Percentiles rank a stretch among this genome's conserved stretches.
phyloP scores from a whole-genome alignment of 2,888 invertebrate species.

The Horisme vitalbata region DNA sequence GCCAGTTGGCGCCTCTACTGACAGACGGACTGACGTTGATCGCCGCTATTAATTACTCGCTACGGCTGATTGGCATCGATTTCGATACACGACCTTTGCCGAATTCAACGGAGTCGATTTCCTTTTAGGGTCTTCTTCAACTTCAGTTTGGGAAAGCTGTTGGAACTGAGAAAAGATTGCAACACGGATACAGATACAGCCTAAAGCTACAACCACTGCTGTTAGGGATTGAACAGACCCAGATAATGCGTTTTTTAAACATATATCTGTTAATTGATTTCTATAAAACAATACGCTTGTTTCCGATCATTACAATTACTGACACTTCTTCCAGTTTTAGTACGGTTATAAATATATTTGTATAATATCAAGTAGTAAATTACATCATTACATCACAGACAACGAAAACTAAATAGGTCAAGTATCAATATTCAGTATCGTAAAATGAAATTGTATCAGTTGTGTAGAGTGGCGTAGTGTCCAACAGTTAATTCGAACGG shows the following conservation, averaged over 20 bases:
- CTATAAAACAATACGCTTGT: neutral
- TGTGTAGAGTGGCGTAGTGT: constrained; percentile 34
- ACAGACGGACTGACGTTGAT: constrained; percentile 33
- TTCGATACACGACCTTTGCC: constrained; percentile 23
- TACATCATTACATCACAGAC: too few species aligned
- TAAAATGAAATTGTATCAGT: constrained; percentile 38
- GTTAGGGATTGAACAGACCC: too few species aligned
- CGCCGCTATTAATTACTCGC: constrained; percentile 42
- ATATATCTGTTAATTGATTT: too few species aligned
- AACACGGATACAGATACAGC: too few species aligned
- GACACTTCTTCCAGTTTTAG: too few species aligned
- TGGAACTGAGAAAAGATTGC: too few species aligned
- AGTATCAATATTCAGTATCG: constrained; percentile 28
- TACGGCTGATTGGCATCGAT: constrained; percentile 41
- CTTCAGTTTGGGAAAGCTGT: neutral
- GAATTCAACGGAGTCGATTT: constrained; percentile 12
- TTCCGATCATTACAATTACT: constrained; percentile 7
- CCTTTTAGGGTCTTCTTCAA: constrained; percentile 11
- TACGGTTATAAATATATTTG: too few species aligned
- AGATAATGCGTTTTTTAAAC: too few species aligned
- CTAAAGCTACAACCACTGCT: too few species aligned
- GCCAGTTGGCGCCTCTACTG: constrained; percentile 52
- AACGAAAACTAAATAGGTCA: constrained; percentile 28
- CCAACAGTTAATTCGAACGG: constrained; percentile 44
- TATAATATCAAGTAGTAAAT: too few species aligned